Percentiles rank a stretch among this genome's conserved stretches.
Evolutionary conservation across 2,113 vertebrate species (phyloP).

Genomic region (Struthidea cinerea): DNA sequence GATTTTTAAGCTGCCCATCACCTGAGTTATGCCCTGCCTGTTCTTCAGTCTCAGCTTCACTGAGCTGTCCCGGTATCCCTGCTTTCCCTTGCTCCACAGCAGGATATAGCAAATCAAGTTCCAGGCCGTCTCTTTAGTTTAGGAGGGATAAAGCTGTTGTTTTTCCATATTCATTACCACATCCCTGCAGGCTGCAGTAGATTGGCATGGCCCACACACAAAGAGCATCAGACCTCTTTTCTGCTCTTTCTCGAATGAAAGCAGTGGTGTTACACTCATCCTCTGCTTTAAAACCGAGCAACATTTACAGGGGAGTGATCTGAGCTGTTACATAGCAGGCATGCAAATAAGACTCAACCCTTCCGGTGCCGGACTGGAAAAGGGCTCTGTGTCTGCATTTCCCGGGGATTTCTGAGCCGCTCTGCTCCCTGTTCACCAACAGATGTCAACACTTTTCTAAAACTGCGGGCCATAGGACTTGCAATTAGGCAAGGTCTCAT

Average conservation of each 20-base stretch:
- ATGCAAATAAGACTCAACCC: not conserved
- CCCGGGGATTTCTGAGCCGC: not conserved
- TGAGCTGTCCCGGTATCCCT: not conserved
- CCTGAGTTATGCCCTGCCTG: not conserved
- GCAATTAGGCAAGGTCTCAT: not conserved
- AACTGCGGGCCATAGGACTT: accelerated
- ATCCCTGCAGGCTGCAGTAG: not conserved
- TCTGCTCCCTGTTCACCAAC: not conserved
- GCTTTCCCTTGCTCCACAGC: not conserved
- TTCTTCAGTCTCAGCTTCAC: not conserved
- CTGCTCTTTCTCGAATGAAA: not conserved
- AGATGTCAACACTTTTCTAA: not conserved
- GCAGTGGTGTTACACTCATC: not conserved
- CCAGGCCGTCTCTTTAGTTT: not conserved
- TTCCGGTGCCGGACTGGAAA: accelerated
- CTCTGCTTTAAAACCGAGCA: not conserved
- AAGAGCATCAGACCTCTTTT: not conserved
- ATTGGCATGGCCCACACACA: not conserved
- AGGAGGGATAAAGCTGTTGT: not conserved
- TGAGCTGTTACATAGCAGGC: not conserved
- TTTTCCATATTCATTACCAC: not conserved
- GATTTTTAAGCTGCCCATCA: not conserved
- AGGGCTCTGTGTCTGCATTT: not conserved
- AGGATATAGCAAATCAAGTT: not conserved
- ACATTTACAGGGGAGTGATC: not conserved